These are phyloP conservation scores for Loxodonta africana DNA, from an alignment of 2,113 vertebrate species.

Conservation along the genomic window DNA sequence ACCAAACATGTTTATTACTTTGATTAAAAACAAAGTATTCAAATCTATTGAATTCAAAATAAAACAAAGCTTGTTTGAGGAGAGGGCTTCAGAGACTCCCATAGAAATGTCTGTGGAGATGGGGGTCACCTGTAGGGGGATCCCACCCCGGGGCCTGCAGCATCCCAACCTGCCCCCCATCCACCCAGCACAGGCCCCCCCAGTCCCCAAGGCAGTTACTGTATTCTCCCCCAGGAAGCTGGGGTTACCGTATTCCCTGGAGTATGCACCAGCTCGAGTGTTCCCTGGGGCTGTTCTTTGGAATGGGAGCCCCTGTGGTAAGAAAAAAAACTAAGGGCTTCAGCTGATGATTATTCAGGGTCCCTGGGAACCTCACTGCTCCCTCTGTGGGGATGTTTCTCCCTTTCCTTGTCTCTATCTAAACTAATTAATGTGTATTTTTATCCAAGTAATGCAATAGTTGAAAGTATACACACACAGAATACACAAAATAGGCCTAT, in stretches of 20 bases:
- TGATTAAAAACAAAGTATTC: neutral
- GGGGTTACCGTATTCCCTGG: neutral
- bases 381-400: neutral
- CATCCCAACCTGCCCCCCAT: neutral
- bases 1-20: neutral
- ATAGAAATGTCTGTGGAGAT: neutral
- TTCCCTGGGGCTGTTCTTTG: rapidly evolving
- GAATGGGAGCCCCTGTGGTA: neutral
- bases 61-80: neutral
- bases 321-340: too few species aligned
- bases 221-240: neutral
- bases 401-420: neutral
- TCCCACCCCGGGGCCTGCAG: neutral
- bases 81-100: neutral
- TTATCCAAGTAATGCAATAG: neutral
- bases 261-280: neutral
- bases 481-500: neutral
- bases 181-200: neutral
- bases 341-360: rapidly evolving
- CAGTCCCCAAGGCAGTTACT: neutral
- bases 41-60: neutral
- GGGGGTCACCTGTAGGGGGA: too few species aligned
- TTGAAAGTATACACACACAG: neutral
- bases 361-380: neutral
- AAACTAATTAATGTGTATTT: slow-evolving; percentile 43